Percentiles rank a stretch among this genome's conserved stretches.
phyloP scores from a whole-genome alignment of 2,888 invertebrate species.

The Agonopterix heracliana region DNA sequence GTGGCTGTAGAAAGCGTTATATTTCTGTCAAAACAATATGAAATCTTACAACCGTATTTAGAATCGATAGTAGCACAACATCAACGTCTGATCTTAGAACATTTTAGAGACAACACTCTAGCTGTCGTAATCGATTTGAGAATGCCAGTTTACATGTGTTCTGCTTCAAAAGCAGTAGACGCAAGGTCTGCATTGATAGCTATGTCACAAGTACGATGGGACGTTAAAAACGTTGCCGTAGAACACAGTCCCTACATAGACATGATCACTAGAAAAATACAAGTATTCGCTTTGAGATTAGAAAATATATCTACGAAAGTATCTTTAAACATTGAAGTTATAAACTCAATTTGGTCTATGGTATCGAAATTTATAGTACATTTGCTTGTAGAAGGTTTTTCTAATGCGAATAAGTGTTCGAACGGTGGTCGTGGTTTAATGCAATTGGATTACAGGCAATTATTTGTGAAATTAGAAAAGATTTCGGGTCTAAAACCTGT shows the following conservation, averaged over 20 bases:
- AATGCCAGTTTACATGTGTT: conserved; percentile 91
- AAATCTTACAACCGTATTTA: conserved; percentile 88
- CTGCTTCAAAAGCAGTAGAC: conserved; percentile 87
- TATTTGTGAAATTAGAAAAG: conserved; percentile 92
- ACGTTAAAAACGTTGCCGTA: conserved; percentile 95
- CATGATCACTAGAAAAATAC: conserved; percentile 82
- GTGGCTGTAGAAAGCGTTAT: conserved; percentile 95
- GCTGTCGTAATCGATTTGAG: conserved; percentile 84
- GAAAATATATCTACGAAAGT: conserved; percentile 83
- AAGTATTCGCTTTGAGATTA: conserved; percentile 86
- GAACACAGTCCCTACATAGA: conserved; percentile 95
- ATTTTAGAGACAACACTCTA: conserved; percentile 85
- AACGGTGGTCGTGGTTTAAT: conserved; percentile 97
- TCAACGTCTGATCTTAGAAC: conserved; percentile 80
- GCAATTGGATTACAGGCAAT: conserved; percentile 98
- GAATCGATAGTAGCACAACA: conserved; percentile 87
- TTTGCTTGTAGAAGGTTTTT: conserved; percentile 94
- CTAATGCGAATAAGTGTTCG: conserved; percentile 94
- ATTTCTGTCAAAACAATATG: conserved; percentile 92
- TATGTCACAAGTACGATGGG: conserved; percentile 97
- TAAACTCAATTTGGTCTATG: conserved; percentile 89
- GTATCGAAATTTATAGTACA: conserved; percentile 90
- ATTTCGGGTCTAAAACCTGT: conserved; percentile 89
- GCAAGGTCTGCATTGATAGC: conserved; percentile 83
- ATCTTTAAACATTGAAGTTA: conserved; percentile 81